A percentile compares a stretch with the other conserved stretches of the same genome.
Evolutionary conservation across 2,113 vertebrate genomes (phyloP).

Genomic region (Istiophorus platypterus): DNA sequence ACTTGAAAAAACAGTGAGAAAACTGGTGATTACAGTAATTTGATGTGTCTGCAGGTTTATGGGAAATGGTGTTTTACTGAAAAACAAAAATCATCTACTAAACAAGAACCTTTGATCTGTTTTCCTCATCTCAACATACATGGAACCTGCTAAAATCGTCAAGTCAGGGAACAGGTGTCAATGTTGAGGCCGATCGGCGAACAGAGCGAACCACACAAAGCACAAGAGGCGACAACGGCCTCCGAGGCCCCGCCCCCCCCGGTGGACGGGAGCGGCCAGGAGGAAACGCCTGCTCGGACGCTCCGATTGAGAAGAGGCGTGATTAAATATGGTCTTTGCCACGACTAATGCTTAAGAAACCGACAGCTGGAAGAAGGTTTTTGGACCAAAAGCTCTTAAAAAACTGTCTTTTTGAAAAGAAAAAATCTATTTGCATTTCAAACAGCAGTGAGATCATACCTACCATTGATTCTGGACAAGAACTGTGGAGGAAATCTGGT

Average conservation of each 20-base stretch:
- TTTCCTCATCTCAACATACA: no score
- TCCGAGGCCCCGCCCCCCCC: constrained; percentile 30
- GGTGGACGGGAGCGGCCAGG: constrained; percentile 25
- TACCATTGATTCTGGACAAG: background rate
- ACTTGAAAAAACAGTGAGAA: no score
- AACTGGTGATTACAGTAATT: no score
- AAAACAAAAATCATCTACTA: no score
- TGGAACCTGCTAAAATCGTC: no score
- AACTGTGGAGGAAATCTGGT: background rate
- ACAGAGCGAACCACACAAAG: no score
- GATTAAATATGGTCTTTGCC: constrained; percentile 68
- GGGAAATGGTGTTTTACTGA: no score
- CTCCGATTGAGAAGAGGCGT: constrained; percentile 61
- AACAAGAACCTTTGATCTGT: no score
- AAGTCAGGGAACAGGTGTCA: no score
- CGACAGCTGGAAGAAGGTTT: constrained; percentile 39
- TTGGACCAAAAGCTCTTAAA: background rate
- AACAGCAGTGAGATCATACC: constrained; percentile 20
- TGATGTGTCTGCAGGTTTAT: no score
- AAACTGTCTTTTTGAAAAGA: background rate
- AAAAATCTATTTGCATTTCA: constrained; percentile 45
- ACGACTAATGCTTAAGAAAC: constrained; percentile 39
- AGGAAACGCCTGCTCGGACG: constrained; percentile 6
- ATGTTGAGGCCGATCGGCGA: no score
- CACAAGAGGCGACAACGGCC: no score